Base-by-base conservation (phyloP, 2,113 vertebrate species). In the Rhinolophus sinicus region DNA sequence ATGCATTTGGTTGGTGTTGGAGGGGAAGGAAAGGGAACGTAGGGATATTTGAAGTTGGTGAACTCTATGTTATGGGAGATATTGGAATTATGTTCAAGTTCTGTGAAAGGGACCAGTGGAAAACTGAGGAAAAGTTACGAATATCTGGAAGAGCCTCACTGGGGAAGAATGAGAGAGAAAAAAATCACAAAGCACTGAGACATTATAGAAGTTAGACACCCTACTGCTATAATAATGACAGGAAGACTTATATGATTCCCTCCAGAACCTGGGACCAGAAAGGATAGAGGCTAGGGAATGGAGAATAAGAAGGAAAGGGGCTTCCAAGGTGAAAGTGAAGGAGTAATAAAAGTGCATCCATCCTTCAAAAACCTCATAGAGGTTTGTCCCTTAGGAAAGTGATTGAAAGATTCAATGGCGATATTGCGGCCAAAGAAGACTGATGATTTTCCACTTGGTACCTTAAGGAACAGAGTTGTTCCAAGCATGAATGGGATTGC, bases 281-380 rank as follows among this genome's bases (percentile, higher is more conserved):
- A 3, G 0, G 4, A 52, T 54, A 16, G 21, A 38, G 2, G 12
- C 8, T n/a, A 60, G 2, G 13, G 11, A 56, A 40, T 19, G 9
- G 18, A 44, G 2, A 69, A 15, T 7, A 52, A 21, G 24, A 62
- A n/a, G 8, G 18, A 50, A 24, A 64, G 58, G 3, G 1, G 1
- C 8, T 47, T 72, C 0, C 3, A 70, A 70, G 15, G 73, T 44
- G n/a, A 81, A 73, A 3, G 21, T 50, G 33, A 56, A 73, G 26
- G 22, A 35, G 14, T 2, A 40, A 19, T 52, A 24, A 87, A 64
- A 28, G 18, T 4, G 15, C 3, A 28, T 62, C 60, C 60, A 28
- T 62, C 26, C 30, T 65, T 65, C 64, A 13, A 22, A 65, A 65
- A 65, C 12, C 30, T 67, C 47, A 47, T 58, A 78, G 33, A 73